Evolutionary conservation across 1,140 invertebrate species (phyloP).

Genomic region (Cyphomyrmex costatus): DNA sequence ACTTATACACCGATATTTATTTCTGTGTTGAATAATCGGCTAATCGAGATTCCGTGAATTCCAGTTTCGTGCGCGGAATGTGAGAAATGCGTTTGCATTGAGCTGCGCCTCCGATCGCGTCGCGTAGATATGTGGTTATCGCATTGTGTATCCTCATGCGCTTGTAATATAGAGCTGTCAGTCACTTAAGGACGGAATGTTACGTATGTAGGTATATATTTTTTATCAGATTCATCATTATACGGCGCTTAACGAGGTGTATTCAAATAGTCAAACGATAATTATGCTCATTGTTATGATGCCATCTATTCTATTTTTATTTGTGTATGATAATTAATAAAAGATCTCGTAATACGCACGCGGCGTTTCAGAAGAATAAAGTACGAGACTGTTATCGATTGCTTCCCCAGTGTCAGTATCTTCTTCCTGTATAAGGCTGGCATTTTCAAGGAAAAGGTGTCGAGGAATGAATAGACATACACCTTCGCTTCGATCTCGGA

Average conservation of each 20-base stretch:
- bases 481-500: constrained; percentile 8
- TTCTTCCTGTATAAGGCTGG: constrained; percentile 17
- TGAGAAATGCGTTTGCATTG: constrained; percentile 50
- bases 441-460: constrained; percentile 43
- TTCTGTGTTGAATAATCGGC: constrained; percentile 19
- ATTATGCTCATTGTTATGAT: constrained; percentile 11
- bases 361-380: constrained; percentile 35
- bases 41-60: constrained; percentile 64
- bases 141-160: constrained; percentile 5
- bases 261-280: background rate
- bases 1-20: constrained; percentile 36
- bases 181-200: constrained; percentile 12
- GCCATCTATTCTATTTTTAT: constrained; percentile 1
- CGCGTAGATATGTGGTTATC: constrained; percentile 44
- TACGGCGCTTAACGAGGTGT: background rate
- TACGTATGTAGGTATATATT: background rate
- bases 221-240: background rate
- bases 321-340: constrained; percentile 27
- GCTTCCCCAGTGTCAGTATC: constrained; percentile 12
- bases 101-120: constrained; percentile 16
- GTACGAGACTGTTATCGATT: constrained; percentile 35
- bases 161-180: constrained; percentile 51
- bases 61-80: constrained; percentile 43
- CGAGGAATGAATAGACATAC: constrained; percentile 52
- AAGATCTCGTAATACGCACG: background rate